These are phyloP conservation scores for Thymelicus sylvestris DNA, from an alignment of 2,888 invertebrate genomes.

Conservation along the genomic window DNA sequence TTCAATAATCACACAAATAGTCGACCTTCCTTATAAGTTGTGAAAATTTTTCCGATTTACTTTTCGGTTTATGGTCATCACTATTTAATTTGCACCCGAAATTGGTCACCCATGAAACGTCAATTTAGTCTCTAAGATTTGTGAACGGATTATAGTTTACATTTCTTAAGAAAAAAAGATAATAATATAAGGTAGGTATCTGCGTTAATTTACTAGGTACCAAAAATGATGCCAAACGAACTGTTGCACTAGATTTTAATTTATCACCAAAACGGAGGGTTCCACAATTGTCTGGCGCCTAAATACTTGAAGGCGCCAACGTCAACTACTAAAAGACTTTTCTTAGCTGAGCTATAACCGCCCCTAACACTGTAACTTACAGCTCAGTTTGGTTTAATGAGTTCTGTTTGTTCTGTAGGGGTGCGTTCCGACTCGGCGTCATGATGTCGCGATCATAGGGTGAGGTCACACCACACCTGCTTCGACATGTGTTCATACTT, in stretches of 20 bases:
- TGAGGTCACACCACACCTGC: conserved; percentile 20
- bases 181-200: neutral
- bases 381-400: neutral
- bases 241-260: conserved; percentile 19
- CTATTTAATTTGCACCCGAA: too few species aligned
- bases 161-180: too few species aligned
- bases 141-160: too few species aligned
- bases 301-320: conserved; percentile 37
- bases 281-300: conserved; percentile 35
- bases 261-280: conserved; percentile 31
- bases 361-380: neutral
- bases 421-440: conserved; percentile 22
- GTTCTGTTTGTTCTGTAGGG: neutral
- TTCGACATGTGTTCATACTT: conserved; percentile 17
- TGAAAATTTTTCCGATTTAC: too few species aligned
- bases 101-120: too few species aligned
- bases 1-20: too few species aligned
- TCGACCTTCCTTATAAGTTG: too few species aligned
- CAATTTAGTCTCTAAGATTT: too few species aligned
- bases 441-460: conserved; percentile 10
- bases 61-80: too few species aligned
- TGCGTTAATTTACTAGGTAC: neutral
- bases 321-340: conserved; percentile 13
- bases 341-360: neutral
- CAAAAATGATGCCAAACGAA: neutral